A percentile compares a stretch with the other conserved stretches of the same genome.
phyloP scores from a whole-genome alignment of 2,113 vertebrate species.

The Excalfactoria chinensis region DNA sequence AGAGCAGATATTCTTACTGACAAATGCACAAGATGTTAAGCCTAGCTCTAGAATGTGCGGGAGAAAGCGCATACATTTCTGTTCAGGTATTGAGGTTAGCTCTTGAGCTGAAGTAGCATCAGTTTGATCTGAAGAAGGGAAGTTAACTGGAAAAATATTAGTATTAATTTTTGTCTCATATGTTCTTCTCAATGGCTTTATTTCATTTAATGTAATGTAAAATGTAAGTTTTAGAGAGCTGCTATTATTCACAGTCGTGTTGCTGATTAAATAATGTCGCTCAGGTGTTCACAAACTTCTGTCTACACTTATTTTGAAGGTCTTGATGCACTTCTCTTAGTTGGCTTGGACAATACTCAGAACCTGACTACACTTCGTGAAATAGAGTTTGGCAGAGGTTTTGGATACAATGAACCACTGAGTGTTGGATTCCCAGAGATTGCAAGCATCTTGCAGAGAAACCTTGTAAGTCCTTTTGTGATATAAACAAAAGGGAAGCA shows the following conservation, averaged over 20 bases:
- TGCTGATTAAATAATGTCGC: not conserved
- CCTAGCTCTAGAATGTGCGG: not conserved
- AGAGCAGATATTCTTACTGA: not conserved
- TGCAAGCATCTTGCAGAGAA: slow-evolving; percentile 77
- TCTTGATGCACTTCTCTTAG: slow-evolving; percentile 80
- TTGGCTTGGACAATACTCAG: slow-evolving; percentile 81
- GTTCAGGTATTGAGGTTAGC: not conserved
- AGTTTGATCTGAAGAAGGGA: not conserved
- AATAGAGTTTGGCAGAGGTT: slow-evolving; percentile 90
- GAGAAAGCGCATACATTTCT: not conserved
- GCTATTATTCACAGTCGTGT: not conserved
- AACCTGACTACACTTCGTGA: slow-evolving; percentile 80
- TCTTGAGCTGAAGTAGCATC: not conserved
- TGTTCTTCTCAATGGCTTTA: not conserved
- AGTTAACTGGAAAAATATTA: not conserved
- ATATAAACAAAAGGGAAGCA: not conserved
- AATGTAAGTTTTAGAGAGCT: not conserved
- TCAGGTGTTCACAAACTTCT: not conserved
- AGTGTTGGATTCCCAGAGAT: slow-evolving; percentile 80
- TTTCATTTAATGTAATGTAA: not conserved
- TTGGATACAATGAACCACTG: slow-evolving; percentile 80
- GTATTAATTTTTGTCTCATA: not conserved
- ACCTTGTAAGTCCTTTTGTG: slow-evolving; percentile 82
- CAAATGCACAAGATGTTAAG: not conserved
- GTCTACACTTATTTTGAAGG: slow-evolving; percentile 71